A percentile compares a stretch with the other conserved stretches of the same genome.
These are phyloP conservation scores for Drosophila hydei DNA, from an alignment of 1,140 invertebrate genomes.

Conservation along the genomic window DNA sequence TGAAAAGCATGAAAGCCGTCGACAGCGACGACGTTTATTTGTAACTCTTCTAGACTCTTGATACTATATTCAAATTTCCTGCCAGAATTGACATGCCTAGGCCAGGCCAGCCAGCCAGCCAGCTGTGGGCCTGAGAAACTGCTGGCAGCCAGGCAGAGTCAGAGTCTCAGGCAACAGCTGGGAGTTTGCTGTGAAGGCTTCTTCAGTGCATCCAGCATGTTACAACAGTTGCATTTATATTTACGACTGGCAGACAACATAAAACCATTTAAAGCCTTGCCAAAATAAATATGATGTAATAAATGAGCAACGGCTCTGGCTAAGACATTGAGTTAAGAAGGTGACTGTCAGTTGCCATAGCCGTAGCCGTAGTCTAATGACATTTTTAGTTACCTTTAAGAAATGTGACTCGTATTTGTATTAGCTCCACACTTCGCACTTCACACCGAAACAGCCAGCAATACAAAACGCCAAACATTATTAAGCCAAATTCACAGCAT, in stretches of 20 bases:
- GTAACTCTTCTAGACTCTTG: slow-evolving; percentile 42
- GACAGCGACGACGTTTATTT: slow-evolving; percentile 34
- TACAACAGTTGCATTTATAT: slow-evolving; percentile 45
- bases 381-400: slow-evolving; percentile 17
- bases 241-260: slow-evolving; percentile 50
- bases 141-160: neutral
- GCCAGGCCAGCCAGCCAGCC: slow-evolving; percentile 12
- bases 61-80: slow-evolving; percentile 58
- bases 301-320: slow-evolving; percentile 21
- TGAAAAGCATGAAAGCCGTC: slow-evolving; percentile 71
- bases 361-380: slow-evolving; percentile 28
- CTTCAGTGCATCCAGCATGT: slow-evolving; percentile 34
- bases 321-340: slow-evolving; percentile 34
- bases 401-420: slow-evolving; percentile 25
- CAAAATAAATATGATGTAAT: slow-evolving; percentile 55
- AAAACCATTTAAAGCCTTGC: slow-evolving; percentile 47
- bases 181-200: slow-evolving; percentile 18
- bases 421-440: slow-evolving; percentile 56
- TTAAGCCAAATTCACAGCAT: slow-evolving; percentile 72
- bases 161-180: slow-evolving; percentile 18
- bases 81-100: slow-evolving; percentile 47
- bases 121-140: slow-evolving; percentile 45
- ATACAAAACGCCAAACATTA: slow-evolving; percentile 51
- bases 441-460: slow-evolving; percentile 28
- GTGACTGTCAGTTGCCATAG: slow-evolving; percentile 12